A percentile compares a stretch with the other conserved stretches of the same genome.
Conservation (phyloP, 23 tunicate species). For the Halocynthia aurantium region DNA sequence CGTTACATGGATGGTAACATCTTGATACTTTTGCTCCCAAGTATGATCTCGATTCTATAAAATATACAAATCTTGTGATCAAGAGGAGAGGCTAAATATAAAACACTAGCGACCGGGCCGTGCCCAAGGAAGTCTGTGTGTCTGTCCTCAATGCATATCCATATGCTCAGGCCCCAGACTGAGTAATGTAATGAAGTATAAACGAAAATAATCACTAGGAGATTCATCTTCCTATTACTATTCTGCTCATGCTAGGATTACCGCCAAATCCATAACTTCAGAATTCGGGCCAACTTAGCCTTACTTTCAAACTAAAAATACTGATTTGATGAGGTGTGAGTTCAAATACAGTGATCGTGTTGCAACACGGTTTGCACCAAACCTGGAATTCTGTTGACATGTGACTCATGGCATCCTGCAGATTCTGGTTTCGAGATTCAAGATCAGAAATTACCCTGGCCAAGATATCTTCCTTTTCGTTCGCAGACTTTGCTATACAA, state of each 20-base stretch:
- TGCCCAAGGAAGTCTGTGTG: too few species aligned
- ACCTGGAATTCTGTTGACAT: constrained; percentile 85
- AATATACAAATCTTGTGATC: background rate
- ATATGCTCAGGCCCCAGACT: too few species aligned
- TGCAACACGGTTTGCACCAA: background rate
- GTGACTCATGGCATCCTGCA: constrained; percentile 65
- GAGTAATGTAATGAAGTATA: too few species aligned
- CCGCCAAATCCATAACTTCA: background rate
- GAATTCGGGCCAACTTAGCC: background rate
- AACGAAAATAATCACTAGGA: too few species aligned
- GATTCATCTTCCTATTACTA: too few species aligned
- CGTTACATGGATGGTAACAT: background rate
- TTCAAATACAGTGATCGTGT: background rate
- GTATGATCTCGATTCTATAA: constrained; percentile 59
- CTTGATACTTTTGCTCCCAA: constrained; percentile 50
- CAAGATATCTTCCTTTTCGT: constrained; percentile 76
- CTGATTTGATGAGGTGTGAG: too few species aligned
- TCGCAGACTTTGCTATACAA: constrained; percentile 32
- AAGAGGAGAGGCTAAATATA: too few species aligned
- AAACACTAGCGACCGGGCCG: too few species aligned
- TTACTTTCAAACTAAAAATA: background rate
- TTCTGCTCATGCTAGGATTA: too few species aligned
- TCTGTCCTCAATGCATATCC: too few species aligned
- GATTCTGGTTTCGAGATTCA: constrained; percentile 69
- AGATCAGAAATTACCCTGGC: constrained; percentile 84